Percentiles rank a stretch among this genome's conserved stretches.
phyloP scores from a whole-genome alignment of 2,888 invertebrate genomes.

The Epinotia brunnichana region DNA sequence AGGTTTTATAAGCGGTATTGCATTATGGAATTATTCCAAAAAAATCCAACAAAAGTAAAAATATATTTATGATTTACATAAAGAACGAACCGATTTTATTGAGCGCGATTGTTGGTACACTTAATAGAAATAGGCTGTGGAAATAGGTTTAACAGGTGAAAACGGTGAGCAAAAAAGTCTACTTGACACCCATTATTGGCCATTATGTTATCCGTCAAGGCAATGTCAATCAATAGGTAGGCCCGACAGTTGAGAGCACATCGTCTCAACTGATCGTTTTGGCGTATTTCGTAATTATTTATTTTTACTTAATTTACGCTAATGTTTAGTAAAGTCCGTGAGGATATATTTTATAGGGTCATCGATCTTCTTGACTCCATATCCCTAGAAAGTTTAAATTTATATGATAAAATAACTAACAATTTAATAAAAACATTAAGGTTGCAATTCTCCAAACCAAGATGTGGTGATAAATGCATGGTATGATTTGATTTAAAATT shows the following conservation, averaged over 20 bases:
- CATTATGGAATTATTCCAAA: too few relatives aligned
- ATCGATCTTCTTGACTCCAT: constrained; percentile 66
- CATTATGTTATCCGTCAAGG: too few relatives aligned
- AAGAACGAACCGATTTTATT: too few relatives aligned
- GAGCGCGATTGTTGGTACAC: too few relatives aligned
- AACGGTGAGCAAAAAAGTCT: not conserved
- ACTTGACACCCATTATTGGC: not conserved
- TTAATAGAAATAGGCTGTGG: too few relatives aligned
- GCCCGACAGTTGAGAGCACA: not conserved
- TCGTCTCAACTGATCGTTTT: constrained; percentile 1
- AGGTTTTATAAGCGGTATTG: too few relatives aligned
- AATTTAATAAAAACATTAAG: constrained; percentile 67
- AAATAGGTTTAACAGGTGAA: too few relatives aligned
- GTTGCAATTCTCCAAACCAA: constrained; percentile 61
- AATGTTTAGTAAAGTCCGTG: constrained; percentile 67
- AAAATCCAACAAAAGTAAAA: too few relatives aligned
- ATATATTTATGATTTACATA: too few relatives aligned
- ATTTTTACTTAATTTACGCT: constrained; percentile 50
- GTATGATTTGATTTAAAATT: constrained; percentile 57
- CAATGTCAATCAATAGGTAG: too few relatives aligned
- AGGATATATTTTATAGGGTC: constrained; percentile 64
- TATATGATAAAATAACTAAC: constrained; percentile 72
- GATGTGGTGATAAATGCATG: constrained; percentile 65
- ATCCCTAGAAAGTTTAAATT: constrained; percentile 61
- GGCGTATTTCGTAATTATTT: constrained; percentile 28